These are phyloP conservation scores for Microtus pennsylvanicus DNA, from an alignment of 2,113 vertebrate species.

Conservation along the genomic window DNA sequence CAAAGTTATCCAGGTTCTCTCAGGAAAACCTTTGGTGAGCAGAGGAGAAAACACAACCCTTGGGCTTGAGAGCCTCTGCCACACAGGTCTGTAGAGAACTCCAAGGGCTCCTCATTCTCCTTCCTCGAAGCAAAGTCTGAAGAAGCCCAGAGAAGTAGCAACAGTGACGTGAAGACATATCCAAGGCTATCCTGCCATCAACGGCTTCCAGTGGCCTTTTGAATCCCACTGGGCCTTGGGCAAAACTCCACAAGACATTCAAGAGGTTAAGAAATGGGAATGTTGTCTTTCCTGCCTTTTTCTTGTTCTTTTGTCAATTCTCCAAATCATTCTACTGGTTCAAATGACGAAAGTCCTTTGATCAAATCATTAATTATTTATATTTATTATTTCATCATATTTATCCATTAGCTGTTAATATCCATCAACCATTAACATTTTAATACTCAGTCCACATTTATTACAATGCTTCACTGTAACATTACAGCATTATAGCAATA, in stretches of 20 bases:
- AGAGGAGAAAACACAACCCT: not conserved
- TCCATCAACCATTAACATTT: not conserved
- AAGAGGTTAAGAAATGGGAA: not conserved
- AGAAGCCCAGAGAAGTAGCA: not conserved
- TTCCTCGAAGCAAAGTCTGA: not conserved
- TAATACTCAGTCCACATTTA: not conserved
- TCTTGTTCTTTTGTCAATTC: not conserved
- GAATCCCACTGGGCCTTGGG: not conserved
- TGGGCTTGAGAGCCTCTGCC: not conserved
- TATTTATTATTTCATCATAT: not conserved
- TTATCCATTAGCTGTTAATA: not conserved
- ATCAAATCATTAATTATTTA: not conserved
- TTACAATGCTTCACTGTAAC: not conserved
- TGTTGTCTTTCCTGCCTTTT: not conserved
- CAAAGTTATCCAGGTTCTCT: not conserved
- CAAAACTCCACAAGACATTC: not conserved
- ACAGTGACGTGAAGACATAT: not conserved
- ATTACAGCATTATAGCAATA: not conserved
- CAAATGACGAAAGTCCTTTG: not conserved
- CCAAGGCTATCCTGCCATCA: not conserved
- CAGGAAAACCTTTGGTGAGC: not conserved
- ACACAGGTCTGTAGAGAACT: not conserved
- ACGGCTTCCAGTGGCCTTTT: not conserved
- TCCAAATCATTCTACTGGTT: not conserved
- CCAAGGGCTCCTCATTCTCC: not conserved